These are phyloP conservation scores for Heterocephalus glaber DNA, from an alignment of 2,113 vertebrate genomes.

Conservation along the genomic window DNA sequence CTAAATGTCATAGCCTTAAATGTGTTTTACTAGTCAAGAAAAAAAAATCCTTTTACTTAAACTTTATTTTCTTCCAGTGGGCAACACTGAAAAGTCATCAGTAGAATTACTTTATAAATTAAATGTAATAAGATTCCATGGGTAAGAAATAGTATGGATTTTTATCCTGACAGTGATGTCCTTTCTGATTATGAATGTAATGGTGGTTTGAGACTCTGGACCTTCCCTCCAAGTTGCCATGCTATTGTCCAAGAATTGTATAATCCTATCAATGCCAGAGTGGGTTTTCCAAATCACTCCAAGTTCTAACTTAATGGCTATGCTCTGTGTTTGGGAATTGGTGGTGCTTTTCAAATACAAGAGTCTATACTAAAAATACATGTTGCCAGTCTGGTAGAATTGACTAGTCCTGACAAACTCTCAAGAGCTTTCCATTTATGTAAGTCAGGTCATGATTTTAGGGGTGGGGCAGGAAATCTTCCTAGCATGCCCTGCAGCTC, in stretches of 20 bases:
- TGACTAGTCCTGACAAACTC: neutral
- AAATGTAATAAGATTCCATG: neutral
- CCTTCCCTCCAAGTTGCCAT: neutral
- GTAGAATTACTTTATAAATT: constrained; percentile 46
- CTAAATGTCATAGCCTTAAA: constrained; percentile 61
- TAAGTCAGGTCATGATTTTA: neutral
- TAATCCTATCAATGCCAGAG: neutral
- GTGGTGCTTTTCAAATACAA: constrained; percentile 9
- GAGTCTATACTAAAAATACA: neutral
- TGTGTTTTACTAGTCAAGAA: constrained; percentile 44
- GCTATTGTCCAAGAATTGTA: neutral
- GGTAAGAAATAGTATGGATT: neutral
- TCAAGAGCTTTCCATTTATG: neutral
- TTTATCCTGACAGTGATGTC: neutral
- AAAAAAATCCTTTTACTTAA: constrained; percentile 50
- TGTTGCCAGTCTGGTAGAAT: neutral
- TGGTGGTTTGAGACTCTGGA: neutral
- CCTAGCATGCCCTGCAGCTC: neutral
- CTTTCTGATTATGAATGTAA: neutral
- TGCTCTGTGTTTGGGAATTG: neutral
- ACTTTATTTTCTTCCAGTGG: constrained; percentile 52
- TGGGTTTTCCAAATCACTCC: neutral
- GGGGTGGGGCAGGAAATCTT: neutral
- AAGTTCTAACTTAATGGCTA: constrained; percentile 4
- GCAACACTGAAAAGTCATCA: constrained; percentile 36